Percentiles rank a stretch among this genome's conserved stretches.
These are phyloP conservation scores for Cyrtorhinus lividipennis DNA, from an alignment of 1,140 invertebrate species.

Conservation along the genomic window DNA sequence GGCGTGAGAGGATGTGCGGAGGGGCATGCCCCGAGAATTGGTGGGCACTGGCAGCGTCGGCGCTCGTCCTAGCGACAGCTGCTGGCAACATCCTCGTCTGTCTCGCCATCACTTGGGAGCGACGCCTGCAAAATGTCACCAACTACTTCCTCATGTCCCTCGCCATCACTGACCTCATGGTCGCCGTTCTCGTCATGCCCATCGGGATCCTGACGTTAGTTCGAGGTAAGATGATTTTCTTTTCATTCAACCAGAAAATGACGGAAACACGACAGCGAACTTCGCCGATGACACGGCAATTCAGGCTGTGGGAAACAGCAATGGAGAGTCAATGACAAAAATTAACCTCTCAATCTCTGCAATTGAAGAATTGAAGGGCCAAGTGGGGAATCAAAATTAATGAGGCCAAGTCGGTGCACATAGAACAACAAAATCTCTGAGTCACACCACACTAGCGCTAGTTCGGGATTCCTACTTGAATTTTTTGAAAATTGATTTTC, in stretches of 20 bases:
- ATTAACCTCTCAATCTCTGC: no score
- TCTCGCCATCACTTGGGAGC: conserved; percentile 75
- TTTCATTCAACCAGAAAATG: background rate
- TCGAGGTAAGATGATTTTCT: conserved; percentile 50
- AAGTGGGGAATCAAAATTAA: no score
- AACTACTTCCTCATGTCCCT: conserved; percentile 94
- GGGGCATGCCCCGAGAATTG: conserved; percentile 31
- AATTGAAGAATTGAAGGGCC: no score
- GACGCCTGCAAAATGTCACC: conserved; percentile 82
- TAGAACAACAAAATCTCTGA: no score
- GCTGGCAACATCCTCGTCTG: conserved; percentile 90
- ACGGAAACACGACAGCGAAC: background rate
- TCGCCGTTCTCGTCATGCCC: conserved; percentile 82
- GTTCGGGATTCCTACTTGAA: no score
- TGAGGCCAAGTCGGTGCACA: no score
- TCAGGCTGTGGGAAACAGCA: background rate
- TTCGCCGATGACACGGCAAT: background rate
- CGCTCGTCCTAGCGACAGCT: conserved; percentile 73
- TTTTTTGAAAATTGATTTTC: no score
- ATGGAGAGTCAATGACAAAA: background rate
- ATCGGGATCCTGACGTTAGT: conserved; percentile 65
- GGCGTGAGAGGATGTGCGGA: background rate
- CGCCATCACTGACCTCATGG: conserved; percentile 88
- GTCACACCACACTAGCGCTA: no score
- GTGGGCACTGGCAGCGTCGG: conserved; percentile 51